Percentiles rank a stretch among this genome's conserved stretches.
Conservation (phyloP, 2,113 vertebrate species). For the Mustelus asterias region DNA sequence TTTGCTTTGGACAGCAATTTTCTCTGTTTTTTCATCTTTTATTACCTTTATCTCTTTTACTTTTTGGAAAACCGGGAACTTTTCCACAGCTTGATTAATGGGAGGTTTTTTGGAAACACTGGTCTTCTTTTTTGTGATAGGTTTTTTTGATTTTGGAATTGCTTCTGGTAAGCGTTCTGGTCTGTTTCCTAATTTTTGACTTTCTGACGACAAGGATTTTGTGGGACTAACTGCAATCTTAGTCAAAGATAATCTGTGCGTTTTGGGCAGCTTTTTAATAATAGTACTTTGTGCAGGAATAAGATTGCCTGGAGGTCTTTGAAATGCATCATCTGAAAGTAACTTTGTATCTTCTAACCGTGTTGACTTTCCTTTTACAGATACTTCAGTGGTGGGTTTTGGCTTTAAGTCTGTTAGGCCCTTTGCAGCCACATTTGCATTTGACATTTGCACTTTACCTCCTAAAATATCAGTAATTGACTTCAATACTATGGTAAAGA, state of each 20-base stretch:
- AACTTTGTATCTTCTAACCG: background rate
- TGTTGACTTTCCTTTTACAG: background rate
- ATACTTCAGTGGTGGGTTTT: background rate
- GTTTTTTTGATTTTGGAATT: conserved; percentile 22
- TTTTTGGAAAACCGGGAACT: background rate
- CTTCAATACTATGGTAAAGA: conserved; percentile 25
- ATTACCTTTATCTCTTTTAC: conserved; percentile 30
- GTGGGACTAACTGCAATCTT: conserved; percentile 24
- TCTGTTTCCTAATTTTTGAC: conserved; percentile 7
- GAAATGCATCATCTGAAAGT: background rate
- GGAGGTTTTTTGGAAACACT: background rate
- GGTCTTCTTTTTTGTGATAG: background rate
- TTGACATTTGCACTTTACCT: background rate
- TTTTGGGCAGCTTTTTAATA: conserved; percentile 21
- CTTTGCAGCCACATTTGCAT: background rate
- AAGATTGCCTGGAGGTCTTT: background rate
- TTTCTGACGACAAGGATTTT: background rate
- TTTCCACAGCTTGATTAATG: background rate
- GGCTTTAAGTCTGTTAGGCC: background rate
- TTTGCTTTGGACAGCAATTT: background rate
- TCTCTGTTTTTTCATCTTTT: conserved; percentile 2
- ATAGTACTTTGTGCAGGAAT: background rate
- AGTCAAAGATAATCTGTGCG: conserved; percentile 7
- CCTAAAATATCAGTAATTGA: conserved; percentile 26
- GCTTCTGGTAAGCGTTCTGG: conserved; percentile 9